Evolutionary conservation across 2,797 vertebrate species (phyloP).

Genomic region (Selene dorsalis): DNA sequence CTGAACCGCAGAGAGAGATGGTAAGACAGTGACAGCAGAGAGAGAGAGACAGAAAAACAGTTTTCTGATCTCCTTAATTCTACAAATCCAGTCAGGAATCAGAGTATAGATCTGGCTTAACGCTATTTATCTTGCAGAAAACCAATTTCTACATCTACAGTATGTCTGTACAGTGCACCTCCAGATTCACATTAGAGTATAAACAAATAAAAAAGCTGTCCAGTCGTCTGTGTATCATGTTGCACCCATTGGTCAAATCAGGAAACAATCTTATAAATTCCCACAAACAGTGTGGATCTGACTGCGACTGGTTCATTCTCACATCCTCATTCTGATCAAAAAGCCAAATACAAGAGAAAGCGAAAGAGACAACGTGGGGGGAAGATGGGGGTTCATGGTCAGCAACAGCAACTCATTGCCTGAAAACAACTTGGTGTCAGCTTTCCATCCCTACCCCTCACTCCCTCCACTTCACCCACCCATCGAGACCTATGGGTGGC

Average conservation of each 20-base stretch:
- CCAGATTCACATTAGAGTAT: neutral
- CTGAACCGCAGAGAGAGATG: neutral
- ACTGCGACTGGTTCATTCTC: constrained; percentile 1
- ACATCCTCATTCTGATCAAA: neutral
- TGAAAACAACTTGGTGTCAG: constrained; percentile 43
- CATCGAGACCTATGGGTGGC: neutral
- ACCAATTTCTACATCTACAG: neutral
- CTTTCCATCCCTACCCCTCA: constrained; percentile 11
- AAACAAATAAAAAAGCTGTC: constrained; percentile 15
- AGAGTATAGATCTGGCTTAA: neutral
- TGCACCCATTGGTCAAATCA: neutral
- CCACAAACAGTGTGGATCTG: neutral
- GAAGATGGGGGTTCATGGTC: constrained; percentile 20
- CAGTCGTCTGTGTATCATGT: neutral
- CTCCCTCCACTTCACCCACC: constrained; percentile 10
- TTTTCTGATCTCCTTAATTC: neutral
- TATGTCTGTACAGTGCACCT: neutral
- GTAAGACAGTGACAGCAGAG: neutral
- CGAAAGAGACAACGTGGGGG: neutral
- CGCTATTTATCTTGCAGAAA: neutral
- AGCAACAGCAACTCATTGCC: constrained; percentile 22
- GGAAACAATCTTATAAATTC: neutral
- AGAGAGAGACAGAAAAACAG: neutral
- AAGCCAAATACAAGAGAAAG: neutral
- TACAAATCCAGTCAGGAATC: neutral